Evolutionary conservation across 2,888 invertebrate genomes (phyloP), one percentile per base, ranked within the genome.

Genomic region (Anoncus sp.): DNA sequence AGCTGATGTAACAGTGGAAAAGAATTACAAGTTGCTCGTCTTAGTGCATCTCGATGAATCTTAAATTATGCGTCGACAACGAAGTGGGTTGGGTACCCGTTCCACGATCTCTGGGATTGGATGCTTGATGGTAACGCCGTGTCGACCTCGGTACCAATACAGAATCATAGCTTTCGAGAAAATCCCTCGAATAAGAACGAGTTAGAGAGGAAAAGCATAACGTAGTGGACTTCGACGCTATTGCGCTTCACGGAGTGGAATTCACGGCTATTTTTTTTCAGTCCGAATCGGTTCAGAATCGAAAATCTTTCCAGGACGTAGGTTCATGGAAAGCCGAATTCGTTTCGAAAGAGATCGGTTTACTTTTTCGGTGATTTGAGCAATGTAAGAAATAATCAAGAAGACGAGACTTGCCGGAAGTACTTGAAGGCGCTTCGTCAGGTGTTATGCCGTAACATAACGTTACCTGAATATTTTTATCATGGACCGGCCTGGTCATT

Each of bases 1-100:
- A 59, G 51, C 38, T 55, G 47, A 49, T 47, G 43, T 53, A 74
- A 67, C 81, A 84, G 80, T 84, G 84, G 86, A 87, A 89, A 89
- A 88, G 90, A 90, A 90, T 90, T 89, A 89, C 90, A 90, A 90
- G 89, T 88, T 88, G 86, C 84, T 87, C 85, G 86, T 84, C 85
- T 82, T 81, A 83, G 82, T 89, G 88, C 88, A 87, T 88, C 86
- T 81, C 87, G 87, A 90, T 90, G 90, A 90, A 90, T 90, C 86
- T 87, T 84, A 87, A 88, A 90, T 90, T 89, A 90, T 90, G 89
- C 88, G 84, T 85, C 81, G 80, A 73, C 78, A 74, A 73, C 74
- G 60, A 81, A 75, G 76, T 38, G 45, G 38, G 53, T 62, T 35
- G 20, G 16, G 49, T 31, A 35, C 31, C 53, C 59, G 40, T 9